Percentiles rank a stretch among this genome's conserved stretches.
Evolutionary conservation across 2,888 invertebrate genomes (phyloP).

Genomic region (Corythucha ciliata): DNA sequence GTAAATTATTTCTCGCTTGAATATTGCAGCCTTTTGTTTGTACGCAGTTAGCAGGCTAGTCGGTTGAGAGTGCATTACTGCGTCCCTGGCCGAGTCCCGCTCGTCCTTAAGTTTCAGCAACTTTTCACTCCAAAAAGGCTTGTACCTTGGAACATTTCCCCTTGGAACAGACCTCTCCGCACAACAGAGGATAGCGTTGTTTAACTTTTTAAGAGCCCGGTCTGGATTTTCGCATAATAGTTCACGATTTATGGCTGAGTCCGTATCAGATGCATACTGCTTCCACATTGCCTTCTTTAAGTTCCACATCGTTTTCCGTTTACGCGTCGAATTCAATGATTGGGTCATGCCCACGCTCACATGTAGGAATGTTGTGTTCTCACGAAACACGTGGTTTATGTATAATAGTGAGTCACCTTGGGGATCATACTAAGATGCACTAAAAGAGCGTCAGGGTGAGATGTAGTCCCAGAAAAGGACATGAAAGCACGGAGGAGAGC

Average conservation of each 20-base stretch:
- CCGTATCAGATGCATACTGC: neutral
- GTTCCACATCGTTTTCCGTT: too few species aligned
- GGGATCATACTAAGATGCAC: too few species aligned
- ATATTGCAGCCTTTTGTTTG: slow-evolving; percentile 3
- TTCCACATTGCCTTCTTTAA: slow-evolving; percentile 4
- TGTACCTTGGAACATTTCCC: neutral
- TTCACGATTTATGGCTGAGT: neutral
- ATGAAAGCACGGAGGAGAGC: too few species aligned
- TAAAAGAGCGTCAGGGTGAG: too few species aligned
- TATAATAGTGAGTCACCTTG: too few species aligned
- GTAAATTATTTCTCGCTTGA: neutral
- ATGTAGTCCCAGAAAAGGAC: too few species aligned
- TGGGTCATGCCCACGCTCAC: too few species aligned
- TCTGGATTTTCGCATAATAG: neutral
- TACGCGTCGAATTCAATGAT: too few species aligned
- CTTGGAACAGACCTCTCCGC: slow-evolving; percentile 1
- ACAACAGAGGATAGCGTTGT: neutral
- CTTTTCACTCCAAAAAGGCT: neutral
- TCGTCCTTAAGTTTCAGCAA: neutral
- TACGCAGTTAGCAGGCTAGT: neutral
- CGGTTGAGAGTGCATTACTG: neutral
- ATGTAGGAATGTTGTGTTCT: too few species aligned
- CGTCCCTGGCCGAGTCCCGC: neutral
- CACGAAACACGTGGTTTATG: too few species aligned
- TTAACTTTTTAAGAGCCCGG: neutral